A percentile compares a stretch with the other conserved stretches of the same genome.
phyloP scores from a whole-genome alignment of 2,888 invertebrate genomes.

The Trichogramma evanescens region DNA sequence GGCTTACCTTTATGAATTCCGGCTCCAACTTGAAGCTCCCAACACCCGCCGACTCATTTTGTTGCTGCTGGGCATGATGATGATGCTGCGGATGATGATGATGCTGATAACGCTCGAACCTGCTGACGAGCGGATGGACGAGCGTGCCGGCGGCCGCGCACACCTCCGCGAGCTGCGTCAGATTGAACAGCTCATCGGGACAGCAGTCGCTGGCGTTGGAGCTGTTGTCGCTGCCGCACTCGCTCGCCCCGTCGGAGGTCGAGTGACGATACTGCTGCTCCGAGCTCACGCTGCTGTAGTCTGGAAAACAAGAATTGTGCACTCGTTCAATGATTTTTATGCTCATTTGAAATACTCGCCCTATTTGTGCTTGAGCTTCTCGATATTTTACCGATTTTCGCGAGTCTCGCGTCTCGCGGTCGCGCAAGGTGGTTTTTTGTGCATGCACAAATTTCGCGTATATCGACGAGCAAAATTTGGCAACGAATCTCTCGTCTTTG shows the following conservation, averaged over 20 bases:
- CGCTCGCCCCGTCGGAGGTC: constrained; percentile 45
- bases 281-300: constrained; percentile 37
- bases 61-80: constrained; percentile 44
- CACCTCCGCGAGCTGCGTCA: constrained; percentile 69
- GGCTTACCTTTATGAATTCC: too few relatives aligned
- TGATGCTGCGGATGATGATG: constrained; percentile 71
- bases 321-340: not conserved
- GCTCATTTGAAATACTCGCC: too few relatives aligned
- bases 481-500: too few relatives aligned
- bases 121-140: constrained; percentile 43
- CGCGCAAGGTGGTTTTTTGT: too few relatives aligned
- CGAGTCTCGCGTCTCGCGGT: too few relatives aligned
- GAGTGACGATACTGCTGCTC: constrained; percentile 39
- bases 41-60: too few relatives aligned
- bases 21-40: too few relatives aligned
- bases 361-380: too few relatives aligned
- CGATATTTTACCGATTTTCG: too few relatives aligned
- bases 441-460: too few relatives aligned
- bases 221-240: constrained; percentile 42
- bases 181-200: constrained; percentile 65
- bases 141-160: constrained; percentile 57
- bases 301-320: constrained; percentile 25
- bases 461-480: too few relatives aligned
- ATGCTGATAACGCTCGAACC: constrained; percentile 18
- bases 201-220: constrained; percentile 39